phyloP scores from a whole-genome alignment of 2,888 invertebrate genomes.

The Rapana venosa region DNA sequence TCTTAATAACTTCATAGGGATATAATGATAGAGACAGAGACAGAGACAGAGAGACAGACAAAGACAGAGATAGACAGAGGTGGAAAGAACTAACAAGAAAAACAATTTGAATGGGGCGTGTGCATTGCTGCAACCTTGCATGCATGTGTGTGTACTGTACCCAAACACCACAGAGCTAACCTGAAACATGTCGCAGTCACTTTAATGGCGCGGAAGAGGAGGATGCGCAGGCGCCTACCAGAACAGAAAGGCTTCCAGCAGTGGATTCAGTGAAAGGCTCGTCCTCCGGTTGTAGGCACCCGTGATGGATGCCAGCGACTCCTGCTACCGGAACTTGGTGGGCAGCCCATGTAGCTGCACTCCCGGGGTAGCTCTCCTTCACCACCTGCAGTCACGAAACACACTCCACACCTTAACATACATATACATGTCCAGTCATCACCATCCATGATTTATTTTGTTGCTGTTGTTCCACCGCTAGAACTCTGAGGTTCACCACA shows the following conservation, averaged over 20 bases:
- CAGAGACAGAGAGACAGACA: too few relatives aligned
- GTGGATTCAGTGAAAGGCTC: slow-evolving; percentile 81
- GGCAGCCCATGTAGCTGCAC: slow-evolving; percentile 59
- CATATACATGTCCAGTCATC: too few relatives aligned
- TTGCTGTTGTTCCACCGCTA: too few relatives aligned
- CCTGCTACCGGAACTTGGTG: slow-evolving; percentile 45
- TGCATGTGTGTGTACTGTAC: too few relatives aligned
- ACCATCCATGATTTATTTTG: too few relatives aligned
- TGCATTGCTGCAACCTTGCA: too few relatives aligned
- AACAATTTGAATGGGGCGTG: too few relatives aligned
- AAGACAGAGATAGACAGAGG: too few relatives aligned
- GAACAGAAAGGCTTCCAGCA: slow-evolving; percentile 82
- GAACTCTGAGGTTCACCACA: too few relatives aligned
- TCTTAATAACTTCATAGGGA: too few relatives aligned
- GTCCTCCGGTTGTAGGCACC: slow-evolving; percentile 81
- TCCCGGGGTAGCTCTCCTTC: slow-evolving; percentile 52
- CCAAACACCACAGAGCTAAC: slow-evolving; percentile 81
- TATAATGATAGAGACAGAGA: too few relatives aligned
- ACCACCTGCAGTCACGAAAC: background rate
- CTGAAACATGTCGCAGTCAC: slow-evolving; percentile 88
- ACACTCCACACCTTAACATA: background rate
- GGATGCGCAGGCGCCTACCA: slow-evolving; percentile 85
- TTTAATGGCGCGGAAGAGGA: slow-evolving; percentile 86
- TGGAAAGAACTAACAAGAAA: too few relatives aligned
- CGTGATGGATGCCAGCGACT: slow-evolving; percentile 84